A percentile compares a stretch with the other conserved stretches of the same genome.
These are phyloP conservation scores for Kradibia gibbosae DNA, from an alignment of 1,140 invertebrate species.

Conservation along the genomic window DNA sequence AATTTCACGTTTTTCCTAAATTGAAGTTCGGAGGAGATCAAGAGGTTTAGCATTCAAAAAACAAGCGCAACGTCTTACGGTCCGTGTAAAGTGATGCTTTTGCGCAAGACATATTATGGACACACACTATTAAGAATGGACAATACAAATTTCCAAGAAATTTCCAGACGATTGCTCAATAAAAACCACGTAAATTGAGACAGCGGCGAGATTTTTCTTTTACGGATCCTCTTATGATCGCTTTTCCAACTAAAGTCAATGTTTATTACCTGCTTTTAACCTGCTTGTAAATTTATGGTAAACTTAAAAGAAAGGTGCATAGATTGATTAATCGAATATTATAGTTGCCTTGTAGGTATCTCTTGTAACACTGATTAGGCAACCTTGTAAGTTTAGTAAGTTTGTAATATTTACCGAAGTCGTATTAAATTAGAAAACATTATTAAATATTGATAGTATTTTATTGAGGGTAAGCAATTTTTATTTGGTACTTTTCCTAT, in stretches of 20 bases:
- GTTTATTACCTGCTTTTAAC: neutral
- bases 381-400: too few relatives aligned
- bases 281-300: too few relatives aligned
- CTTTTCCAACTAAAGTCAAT: neutral
- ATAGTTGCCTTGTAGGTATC: too few relatives aligned
- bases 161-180: neutral
- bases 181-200: neutral
- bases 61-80: neutral
- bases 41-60: neutral
- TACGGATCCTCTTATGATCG: neutral
- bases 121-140: neutral
- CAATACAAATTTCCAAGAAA: slow-evolving; percentile 7
- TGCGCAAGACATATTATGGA: neutral
- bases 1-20: neutral
- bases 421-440: too few relatives aligned
- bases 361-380: too few relatives aligned
- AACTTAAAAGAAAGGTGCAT: too few relatives aligned
- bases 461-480: too few relatives aligned
- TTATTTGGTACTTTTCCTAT: too few relatives aligned
- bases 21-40: neutral
- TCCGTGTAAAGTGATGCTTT: neutral
- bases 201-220: neutral
- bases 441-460: too few relatives aligned
- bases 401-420: too few relatives aligned
- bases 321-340: too few relatives aligned